Evolutionary conservation across 1,140 invertebrate genomes (phyloP).

Genomic region (Bombus vancouverensis): DNA sequence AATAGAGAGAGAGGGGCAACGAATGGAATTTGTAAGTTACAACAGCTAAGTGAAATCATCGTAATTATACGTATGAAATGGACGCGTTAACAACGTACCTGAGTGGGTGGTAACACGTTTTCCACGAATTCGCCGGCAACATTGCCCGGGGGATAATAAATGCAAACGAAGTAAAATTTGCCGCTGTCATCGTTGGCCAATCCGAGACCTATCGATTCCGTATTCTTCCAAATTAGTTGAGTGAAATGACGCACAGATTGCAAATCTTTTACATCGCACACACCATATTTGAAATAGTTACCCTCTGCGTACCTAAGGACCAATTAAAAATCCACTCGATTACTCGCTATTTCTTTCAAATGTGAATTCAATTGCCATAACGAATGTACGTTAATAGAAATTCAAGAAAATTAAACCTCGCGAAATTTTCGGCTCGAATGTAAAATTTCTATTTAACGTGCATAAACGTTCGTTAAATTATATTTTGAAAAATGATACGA

Average conservation of each 20-base stretch:
- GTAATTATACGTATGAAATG: background rate
- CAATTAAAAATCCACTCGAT: background rate
- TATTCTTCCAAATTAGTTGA: slow-evolving; percentile 86
- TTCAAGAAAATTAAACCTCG: too few species aligned
- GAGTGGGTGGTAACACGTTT: slow-evolving; percentile 82
- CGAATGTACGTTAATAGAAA: too few species aligned
- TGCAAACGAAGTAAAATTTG: slow-evolving; percentile 86
- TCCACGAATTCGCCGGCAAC: slow-evolving; percentile 83
- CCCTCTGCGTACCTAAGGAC: slow-evolving; percentile 68
- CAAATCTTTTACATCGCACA: slow-evolving; percentile 34
- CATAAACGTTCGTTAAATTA: too few species aligned
- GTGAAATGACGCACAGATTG: slow-evolving; percentile 83
- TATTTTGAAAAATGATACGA: too few species aligned
- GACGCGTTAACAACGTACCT: slow-evolving; percentile 13
- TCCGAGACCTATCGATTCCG: slow-evolving; percentile 85
- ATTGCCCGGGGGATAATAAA: slow-evolving; percentile 89
- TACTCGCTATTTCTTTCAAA: too few species aligned
- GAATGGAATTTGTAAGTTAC: background rate
- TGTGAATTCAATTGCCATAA: too few species aligned
- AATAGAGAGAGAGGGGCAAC: too few species aligned
- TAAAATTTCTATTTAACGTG: too few species aligned
- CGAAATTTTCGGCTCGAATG: too few species aligned
- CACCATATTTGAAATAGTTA: slow-evolving; percentile 66
- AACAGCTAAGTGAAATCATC: background rate
- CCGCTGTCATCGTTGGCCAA: slow-evolving; percentile 81